Conservation (phyloP, 2,888 invertebrate species). For the Agriopis leucophaearia region DNA sequence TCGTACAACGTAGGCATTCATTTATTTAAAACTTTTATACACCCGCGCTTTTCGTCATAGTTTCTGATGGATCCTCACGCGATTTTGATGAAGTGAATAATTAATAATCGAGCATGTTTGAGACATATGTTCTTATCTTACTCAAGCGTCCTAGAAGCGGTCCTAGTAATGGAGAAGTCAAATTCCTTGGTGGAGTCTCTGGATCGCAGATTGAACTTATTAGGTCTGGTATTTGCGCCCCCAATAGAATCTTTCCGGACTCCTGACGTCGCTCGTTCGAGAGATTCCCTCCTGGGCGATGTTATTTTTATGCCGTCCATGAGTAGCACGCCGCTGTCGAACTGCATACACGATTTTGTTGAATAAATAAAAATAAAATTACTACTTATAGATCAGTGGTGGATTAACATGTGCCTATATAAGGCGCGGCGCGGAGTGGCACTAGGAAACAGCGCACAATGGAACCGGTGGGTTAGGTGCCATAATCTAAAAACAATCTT, state of each 20-base stretch:
- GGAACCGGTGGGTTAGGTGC: no score
- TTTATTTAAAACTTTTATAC: no score
- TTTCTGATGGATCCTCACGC: no score
- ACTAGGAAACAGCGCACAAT: no score
- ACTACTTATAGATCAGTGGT: no score
- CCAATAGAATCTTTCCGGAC: neutral
- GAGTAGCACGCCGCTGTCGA: neutral
- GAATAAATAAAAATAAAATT: neutral
- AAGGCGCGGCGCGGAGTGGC: no score
- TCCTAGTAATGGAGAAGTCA: neutral
- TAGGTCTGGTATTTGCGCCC: neutral
- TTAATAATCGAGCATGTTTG: no score
- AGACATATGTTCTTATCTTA: neutral
- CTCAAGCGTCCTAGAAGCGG: constrained; percentile 9
- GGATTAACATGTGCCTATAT: no score
- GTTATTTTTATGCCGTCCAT: neutral
- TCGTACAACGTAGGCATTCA: no score
- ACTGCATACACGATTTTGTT: neutral
- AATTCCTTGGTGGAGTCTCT: neutral
- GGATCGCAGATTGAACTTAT: neutral
- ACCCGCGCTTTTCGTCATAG: no score
- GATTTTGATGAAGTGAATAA: no score
- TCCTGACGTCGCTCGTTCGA: neutral
- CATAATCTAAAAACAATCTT: no score
- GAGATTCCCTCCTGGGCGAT: neutral